Base-by-base conservation (phyloP, 2,888 invertebrate species). In the Cryptophagus acutangulus region DNA sequence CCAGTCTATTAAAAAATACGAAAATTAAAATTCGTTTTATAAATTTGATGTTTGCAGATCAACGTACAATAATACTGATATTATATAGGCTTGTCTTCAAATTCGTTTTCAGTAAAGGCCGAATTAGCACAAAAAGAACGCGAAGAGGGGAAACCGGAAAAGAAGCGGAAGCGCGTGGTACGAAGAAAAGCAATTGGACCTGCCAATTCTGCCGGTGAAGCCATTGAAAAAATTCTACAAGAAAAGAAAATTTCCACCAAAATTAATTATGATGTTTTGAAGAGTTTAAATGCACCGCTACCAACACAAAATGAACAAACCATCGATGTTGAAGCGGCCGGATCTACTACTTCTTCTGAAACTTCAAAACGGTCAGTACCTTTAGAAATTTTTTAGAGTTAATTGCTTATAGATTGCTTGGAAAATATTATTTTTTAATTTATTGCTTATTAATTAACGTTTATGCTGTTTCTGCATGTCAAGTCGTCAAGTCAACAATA, bases 241-340 rank as follows among this genome's bases (percentile, higher is more conserved):
- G 96, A 96, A 65, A 94, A 94, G 71, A 89, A 89, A 63, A 86
- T 97, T 50, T 97, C 97, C 2, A 83, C 81, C 2, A 99, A 99
- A 75, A 95, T 99, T 39, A 96, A 99, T 71, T 99, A 99, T 62
- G 96, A 97, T 55, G 95, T 96, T 25, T 71, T 97, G 43, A 88
- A 87, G 67, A 87, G 85, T 54, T 71, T 95, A 39, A 84, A 79
- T 51, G 65, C 57, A 9, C 45, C 47, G 34, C 45, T 49, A 29
- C 67, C 67, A 17, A 66, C 69, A 0, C 70, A 44, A 26, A 42
- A 66, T 0, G 68, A 67, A 35, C 40, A 47, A 3, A 46, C 46
- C 10, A 14, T 20, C n/a, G 41, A 43, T 36, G 20, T 33, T 16
- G 48, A 52, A 38, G 49, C 45, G 8, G 51, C 51, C 16, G 45